phyloP scores from a whole-genome alignment of 2,113 vertebrate genomes.

The Athene noctua region DNA sequence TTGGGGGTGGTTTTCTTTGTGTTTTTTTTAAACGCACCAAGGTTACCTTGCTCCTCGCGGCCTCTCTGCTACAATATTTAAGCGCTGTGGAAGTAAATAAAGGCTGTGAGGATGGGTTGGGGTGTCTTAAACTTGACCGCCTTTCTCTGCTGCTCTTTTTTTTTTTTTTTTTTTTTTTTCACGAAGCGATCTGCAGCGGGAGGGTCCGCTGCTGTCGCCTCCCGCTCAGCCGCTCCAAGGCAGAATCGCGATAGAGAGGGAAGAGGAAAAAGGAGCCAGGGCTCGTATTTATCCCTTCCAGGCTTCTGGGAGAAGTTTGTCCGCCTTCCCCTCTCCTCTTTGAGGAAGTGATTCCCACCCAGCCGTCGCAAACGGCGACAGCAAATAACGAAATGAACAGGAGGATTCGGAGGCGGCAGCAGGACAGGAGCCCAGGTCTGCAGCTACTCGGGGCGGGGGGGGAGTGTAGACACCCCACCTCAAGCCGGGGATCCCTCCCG shows the following conservation, averaged over 20 bases:
- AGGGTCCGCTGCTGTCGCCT: background rate
- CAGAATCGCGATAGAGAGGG: background rate
- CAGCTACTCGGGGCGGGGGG: fast-evolving
- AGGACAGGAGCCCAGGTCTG: background rate
- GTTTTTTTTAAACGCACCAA: background rate
- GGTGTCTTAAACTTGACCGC: background rate
- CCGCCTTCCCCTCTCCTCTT: background rate
- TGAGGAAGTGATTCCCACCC: background rate
- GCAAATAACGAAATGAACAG: background rate
- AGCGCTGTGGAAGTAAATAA: background rate
- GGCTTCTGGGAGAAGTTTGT: background rate
- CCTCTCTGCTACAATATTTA: background rate
- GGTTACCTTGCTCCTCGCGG: background rate
- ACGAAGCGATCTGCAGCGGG: background rate
- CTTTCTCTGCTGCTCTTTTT: background rate
- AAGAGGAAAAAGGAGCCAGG: background rate
- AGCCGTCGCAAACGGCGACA: background rate
- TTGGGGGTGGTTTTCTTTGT: background rate
- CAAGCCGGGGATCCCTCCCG: fast-evolving
- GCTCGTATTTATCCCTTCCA: background rate
- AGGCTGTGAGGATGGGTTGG: background rate
- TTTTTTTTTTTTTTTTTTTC: fast-evolving
- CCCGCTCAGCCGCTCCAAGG: background rate
- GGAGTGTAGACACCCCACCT: background rate
- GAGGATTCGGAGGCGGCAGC: no score